Evolutionary conservation across 2,797 vertebrate species (phyloP).

Genomic region (Malurus splendens): DNA sequence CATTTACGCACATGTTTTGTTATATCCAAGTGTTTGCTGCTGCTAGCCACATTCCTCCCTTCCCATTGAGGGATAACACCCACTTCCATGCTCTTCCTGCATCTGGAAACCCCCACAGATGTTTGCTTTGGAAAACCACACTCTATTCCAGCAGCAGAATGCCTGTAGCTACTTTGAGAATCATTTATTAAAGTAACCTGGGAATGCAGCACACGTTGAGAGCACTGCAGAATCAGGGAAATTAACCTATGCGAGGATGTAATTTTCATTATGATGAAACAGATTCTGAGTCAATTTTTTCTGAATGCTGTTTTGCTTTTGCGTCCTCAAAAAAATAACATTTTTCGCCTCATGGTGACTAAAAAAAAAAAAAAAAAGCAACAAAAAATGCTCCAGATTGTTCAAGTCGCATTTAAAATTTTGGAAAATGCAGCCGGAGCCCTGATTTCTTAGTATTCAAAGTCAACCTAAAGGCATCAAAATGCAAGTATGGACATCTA

Average conservation of each 20-base stretch:
- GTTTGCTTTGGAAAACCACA: constrained; percentile 9
- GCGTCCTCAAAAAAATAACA: background rate
- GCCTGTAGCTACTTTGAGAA: background rate
- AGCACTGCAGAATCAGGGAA: background rate
- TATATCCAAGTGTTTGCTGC: background rate
- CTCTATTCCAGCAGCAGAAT: constrained; percentile 4
- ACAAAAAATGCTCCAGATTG: background rate
- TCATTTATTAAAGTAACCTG: constrained; percentile 19
- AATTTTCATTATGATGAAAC: constrained; percentile 4
- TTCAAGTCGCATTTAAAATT: background rate
- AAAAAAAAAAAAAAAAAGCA: background rate
- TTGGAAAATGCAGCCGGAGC: background rate
- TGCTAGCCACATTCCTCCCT: constrained; percentile 3
- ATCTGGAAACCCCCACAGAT: constrained; percentile 48
- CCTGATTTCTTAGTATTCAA: background rate
- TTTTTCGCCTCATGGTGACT: background rate
- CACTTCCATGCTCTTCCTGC: constrained; percentile 3
- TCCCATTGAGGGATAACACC: constrained; percentile 35
- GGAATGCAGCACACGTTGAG: background rate
- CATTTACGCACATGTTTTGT: background rate
- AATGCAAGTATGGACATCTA: background rate
- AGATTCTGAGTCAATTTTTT: background rate
- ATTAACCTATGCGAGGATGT: background rate
- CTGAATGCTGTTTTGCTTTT: background rate
- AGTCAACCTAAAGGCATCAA: background rate